Evolutionary conservation across 2,888 invertebrate genomes (phyloP).

Genomic region (Sphecodes monilicornis): DNA sequence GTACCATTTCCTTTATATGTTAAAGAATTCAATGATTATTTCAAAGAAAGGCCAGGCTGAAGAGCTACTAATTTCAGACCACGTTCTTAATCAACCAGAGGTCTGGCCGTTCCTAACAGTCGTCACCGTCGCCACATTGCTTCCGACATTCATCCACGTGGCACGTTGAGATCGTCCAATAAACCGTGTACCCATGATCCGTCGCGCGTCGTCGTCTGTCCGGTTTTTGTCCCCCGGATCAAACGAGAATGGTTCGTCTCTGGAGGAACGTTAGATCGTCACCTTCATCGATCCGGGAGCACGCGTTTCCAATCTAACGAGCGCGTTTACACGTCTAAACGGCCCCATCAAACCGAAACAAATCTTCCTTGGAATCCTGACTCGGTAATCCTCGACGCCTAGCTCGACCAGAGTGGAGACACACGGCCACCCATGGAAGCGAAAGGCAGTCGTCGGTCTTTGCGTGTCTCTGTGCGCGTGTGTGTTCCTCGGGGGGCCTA

Average conservation of each 20-base stretch:
- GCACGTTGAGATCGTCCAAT: constrained; percentile 37
- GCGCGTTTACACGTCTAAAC: constrained; percentile 82
- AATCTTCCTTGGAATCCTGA: constrained; percentile 79
- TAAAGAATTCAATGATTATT: too few relatives aligned
- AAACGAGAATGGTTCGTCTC: constrained; percentile 1
- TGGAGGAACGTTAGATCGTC: background rate
- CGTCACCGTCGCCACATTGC: background rate
- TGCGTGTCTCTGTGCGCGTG: constrained; percentile 5
- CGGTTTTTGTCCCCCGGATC: constrained; percentile 25
- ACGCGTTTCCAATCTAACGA: constrained; percentile 80
- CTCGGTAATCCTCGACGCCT: constrained; percentile 60
- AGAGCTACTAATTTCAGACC: background rate
- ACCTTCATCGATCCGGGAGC: constrained; percentile 54
- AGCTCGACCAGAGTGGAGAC: constrained; percentile 24
- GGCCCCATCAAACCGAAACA: constrained; percentile 81
- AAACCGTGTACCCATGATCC: constrained; percentile 40
- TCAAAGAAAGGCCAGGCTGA: too few relatives aligned
- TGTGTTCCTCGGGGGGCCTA: constrained; percentile 49
- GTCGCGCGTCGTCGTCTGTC: background rate
- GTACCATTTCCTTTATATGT: too few relatives aligned
- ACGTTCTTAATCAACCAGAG: background rate
- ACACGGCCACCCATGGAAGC: constrained; percentile 13
- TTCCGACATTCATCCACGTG: background rate
- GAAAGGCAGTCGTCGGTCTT: background rate
- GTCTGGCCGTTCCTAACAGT: background rate